phyloP scores from a whole-genome alignment of 2,797 vertebrate genomes.

The Fistularia commersonii region DNA sequence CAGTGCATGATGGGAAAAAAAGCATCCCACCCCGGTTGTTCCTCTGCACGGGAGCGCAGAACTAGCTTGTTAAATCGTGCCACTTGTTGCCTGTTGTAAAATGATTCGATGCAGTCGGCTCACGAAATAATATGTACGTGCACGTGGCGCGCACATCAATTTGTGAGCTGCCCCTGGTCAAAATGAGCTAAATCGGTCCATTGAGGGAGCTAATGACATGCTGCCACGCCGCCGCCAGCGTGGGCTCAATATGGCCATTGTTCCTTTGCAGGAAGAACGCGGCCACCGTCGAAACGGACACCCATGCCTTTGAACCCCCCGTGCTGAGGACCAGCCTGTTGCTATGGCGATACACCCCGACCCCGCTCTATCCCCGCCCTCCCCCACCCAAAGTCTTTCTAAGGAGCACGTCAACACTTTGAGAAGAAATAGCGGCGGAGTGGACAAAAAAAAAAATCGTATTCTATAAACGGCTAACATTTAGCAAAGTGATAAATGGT shows the following conservation, averaged over 20 bases:
- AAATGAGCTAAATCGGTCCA: constrained; percentile 68
- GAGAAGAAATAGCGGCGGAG: constrained; percentile 25
- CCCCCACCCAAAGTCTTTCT: constrained; percentile 6
- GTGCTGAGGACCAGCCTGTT: constrained; percentile 58
- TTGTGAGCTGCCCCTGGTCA: constrained; percentile 50
- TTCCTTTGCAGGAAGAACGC: constrained; percentile 62
- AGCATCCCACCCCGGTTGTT: too few relatives aligned
- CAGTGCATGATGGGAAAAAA: too few relatives aligned
- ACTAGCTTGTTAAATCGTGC: constrained; percentile 10
- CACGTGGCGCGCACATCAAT: constrained; percentile 19
- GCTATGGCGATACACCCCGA: constrained; percentile 47
- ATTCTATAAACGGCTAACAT: too few relatives aligned
- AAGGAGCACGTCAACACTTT: constrained; percentile 41
- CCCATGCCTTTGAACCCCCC: constrained; percentile 57
- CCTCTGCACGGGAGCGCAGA: background rate
- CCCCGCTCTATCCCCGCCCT: constrained; percentile 28
- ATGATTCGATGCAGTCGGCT: constrained; percentile 36
- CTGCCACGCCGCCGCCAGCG: constrained; percentile 60
- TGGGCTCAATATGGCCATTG: constrained; percentile 75
- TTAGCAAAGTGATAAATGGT: too few relatives aligned
- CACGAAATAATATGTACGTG: constrained; percentile 14
- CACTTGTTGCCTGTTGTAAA: constrained; percentile 34
- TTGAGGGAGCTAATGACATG: constrained; percentile 67
- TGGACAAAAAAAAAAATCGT: too few relatives aligned
- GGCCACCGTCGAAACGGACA: constrained; percentile 48